A percentile compares a stretch with the other conserved stretches of the same genome.
Conservation (phyloP, 2,888 invertebrate genomes). For the Homarus gammarus region DNA sequence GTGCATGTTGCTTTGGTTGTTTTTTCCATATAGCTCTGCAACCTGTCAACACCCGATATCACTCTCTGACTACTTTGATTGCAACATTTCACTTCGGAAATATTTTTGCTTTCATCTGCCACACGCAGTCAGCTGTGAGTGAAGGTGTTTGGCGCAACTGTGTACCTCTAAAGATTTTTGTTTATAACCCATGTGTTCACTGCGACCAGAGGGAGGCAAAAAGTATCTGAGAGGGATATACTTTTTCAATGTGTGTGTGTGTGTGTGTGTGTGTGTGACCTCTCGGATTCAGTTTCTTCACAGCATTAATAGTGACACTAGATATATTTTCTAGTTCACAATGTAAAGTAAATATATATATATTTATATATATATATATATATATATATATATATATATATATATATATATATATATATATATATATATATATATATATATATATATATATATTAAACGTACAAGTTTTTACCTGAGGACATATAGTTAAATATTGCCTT, state of each 20-base stretch:
- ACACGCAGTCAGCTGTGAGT: slow-evolving; percentile 1
- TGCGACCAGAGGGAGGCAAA: no score
- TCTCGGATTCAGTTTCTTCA: no score
- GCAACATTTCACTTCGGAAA: slow-evolving; percentile 24
- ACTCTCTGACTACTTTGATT: slow-evolving; percentile 37
- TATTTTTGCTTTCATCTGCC: slow-evolving; percentile 26
- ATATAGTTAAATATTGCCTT: no score
- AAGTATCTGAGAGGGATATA: no score
- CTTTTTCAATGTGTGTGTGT: no score
- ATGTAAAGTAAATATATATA: no score
- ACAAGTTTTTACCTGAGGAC: no score
- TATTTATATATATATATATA: no score
- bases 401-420: neutral
- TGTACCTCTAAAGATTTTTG: neutral
- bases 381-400: neutral
- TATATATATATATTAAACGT: neutral
- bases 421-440: neutral
- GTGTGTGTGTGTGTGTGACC: no score
- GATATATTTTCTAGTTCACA: no score
- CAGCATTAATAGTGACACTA: no score
- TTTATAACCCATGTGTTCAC: neutral
- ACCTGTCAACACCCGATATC: slow-evolving; percentile 27
- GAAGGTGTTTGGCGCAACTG: neutral
- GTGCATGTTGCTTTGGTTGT: neutral
- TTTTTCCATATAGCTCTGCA: neutral